Base-by-base conservation (phyloP, 1,140 invertebrate species). In the Anthonomus grandis region DNA sequence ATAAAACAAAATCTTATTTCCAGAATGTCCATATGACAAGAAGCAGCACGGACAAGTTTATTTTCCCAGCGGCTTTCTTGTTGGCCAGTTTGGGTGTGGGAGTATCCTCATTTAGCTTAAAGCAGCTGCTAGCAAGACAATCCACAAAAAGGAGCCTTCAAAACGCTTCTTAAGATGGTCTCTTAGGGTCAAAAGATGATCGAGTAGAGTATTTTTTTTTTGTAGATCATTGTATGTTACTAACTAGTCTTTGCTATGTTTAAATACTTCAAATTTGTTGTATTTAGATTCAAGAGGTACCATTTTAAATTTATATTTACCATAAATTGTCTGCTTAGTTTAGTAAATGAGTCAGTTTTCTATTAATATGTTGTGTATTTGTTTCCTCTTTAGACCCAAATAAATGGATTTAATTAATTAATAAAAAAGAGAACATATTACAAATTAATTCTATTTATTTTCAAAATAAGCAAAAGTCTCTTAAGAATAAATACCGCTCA, bases 301-400 rank as follows among this genome's bases (percentile, higher is more conserved):
- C 50, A 59, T 42, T 67, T 52, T 39, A 67, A 67, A 59, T 67
- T 64, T 47, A 67, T 67, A 36, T 64, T 65, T 50, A 65, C 64
- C 15, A 64, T 66, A 31, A 64, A 62, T 34, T 57, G 56, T 37
- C 8, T 3, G 25, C 34, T 48, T 17, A 18, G 34, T 19, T 39
- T 52, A 34, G 34, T 47, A 42, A 45, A 60, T 49, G 45, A 9
- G 5, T 4, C 12, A 49, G 67, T 68, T 82, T 82, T 60, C 82
- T 82, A 66, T 79, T 81, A 55, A 80, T 78, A 63, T 79, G 73
- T 51, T 76, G 77, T 37, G 70, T 69, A 10, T 39, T 46, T 44
- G 69, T 65, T 27, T 70, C 66, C 8, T 68, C 64, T 15, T 50
- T 50, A 22, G n/a, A n/a, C n/a, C n/a, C n/a, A n/a, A n/a, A n/a